Evolutionary conservation across 2,888 invertebrate species (phyloP).

Genomic region (Bellardia pandia): DNA sequence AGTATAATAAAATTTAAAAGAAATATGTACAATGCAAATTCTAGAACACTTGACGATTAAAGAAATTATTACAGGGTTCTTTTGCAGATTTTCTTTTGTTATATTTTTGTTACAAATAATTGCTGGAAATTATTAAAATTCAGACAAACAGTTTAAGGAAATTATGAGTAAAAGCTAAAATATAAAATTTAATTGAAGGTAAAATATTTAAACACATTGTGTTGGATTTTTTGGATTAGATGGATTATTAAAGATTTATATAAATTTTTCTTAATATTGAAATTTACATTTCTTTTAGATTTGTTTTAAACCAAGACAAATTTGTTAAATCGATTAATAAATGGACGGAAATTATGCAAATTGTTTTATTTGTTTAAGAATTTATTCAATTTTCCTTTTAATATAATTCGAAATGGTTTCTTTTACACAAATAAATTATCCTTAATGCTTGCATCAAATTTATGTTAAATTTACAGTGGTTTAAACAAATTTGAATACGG

Average conservation of each 20-base stretch:
- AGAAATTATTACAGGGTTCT: neutral
- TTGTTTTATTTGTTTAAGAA: neutral
- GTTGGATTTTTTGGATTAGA: too few relatives aligned
- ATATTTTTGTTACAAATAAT: neutral
- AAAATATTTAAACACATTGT: neutral
- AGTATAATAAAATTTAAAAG: neutral
- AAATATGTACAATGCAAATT: neutral
- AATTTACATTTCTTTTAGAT: neutral
- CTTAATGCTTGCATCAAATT: neutral
- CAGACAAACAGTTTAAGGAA: neutral
- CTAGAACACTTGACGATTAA: conserved; percentile 20
- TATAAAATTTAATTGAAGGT: conserved; percentile 1
- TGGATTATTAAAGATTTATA: neutral
- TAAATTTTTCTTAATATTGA: neutral
- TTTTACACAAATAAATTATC: neutral
- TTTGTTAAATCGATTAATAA: conserved; percentile 9
- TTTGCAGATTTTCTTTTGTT: neutral
- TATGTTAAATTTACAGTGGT: neutral
- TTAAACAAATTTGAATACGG: neutral
- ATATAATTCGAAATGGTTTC: neutral
- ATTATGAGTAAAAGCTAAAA: neutral
- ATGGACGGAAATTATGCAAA: conserved; percentile 1
- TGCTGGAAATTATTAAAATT: neutral
- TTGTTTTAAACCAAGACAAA: neutral
- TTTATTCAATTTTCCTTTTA: conserved; percentile 6